Conservation (phyloP, 2,113 vertebrate species). For the Lepus europaeus region DNA sequence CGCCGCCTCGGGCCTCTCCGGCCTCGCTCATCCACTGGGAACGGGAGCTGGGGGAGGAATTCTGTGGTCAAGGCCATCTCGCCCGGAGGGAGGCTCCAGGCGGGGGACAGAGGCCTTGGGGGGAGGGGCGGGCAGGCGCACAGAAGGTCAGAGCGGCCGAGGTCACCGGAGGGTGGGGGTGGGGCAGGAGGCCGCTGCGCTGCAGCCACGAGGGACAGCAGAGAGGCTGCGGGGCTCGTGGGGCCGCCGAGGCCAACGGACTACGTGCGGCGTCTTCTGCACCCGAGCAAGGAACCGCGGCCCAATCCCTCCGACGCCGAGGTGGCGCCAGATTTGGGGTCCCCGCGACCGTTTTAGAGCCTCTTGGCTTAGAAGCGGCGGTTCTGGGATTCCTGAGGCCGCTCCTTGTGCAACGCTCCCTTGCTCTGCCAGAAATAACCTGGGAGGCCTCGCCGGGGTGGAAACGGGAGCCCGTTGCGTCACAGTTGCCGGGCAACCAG, state of each 20-base stretch:
- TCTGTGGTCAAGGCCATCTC: conserved; percentile 26
- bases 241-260: not conserved
- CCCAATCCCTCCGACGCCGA: conserved; percentile 39
- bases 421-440: conserved; percentile 78
- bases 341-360: conserved; percentile 69
- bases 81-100: conserved; percentile 23
- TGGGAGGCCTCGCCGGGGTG: conserved; percentile 68
- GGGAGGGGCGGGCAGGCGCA: conserved; percentile 5
- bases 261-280: not conserved
- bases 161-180: no score
- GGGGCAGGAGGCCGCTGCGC: not conserved
- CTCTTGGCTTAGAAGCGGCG: conserved; percentile 59
- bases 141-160: conserved; percentile 29
- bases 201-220: conserved; percentile 8
- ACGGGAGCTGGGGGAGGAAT: conserved; percentile 23
- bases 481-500: conserved; percentile 78
- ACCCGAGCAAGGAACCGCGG: not conserved
- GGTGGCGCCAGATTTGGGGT: conserved; percentile 41
- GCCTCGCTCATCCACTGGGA: conserved; percentile 34
- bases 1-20: conserved; percentile 44
- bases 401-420: conserved; percentile 73
- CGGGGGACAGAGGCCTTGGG: conserved; percentile 38
- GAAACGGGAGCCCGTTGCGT: conserved; percentile 52
- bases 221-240: not conserved
- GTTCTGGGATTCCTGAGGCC: conserved; percentile 77